Evolutionary conservation across 2,113 vertebrate genomes (phyloP), one percentile per base, ranked within the genome.

Genomic region (Rhineura floridana): DNA sequence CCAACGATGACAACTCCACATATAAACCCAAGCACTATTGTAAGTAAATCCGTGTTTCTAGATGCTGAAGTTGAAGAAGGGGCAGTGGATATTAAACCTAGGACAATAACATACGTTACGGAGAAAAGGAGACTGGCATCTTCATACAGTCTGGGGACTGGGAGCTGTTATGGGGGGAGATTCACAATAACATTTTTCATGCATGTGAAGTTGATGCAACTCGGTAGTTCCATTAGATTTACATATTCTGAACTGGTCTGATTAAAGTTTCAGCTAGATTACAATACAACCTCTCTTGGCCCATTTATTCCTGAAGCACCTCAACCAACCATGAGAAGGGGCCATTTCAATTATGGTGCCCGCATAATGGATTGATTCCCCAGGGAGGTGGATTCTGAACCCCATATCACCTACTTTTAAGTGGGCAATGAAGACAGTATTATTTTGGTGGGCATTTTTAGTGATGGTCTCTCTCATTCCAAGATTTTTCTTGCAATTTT

Each of bases 21-120:
- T 85, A 97, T 94, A 63, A 98, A 97, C 8, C 97, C 98, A 65
- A 99, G 93, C 50, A 97, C 89, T 30, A 98, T 69, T 0, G 96
- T 93, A 36, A 97, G 93, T 1, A 97, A 95, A 84, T 98, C 96
- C 0, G 96, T 48, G 0, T 87, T 96, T 81, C 93, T 93, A 0
- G 96, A 94, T 28, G 92, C 97, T 25, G 98, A 96, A 84, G 97
- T 97, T 6, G 97, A 97, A 0, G 97, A 98, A 0, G 98, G 98
- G 6, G 95, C 94, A 52, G 95, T 94, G 81, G 95, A 93, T 86
- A 93, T 65, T 62, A 82, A 84, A 44, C 94, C 97, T 98, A 89
- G 85, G 78, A 82, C 91, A 93, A 94, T 11, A 94, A 59, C 82
- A 79, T 12, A 17, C 59, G 89, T 87, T 75, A 89, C 75, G 92